Conservation (phyloP, 2,888 invertebrate species). For the Eupithecia subfuscata region DNA sequence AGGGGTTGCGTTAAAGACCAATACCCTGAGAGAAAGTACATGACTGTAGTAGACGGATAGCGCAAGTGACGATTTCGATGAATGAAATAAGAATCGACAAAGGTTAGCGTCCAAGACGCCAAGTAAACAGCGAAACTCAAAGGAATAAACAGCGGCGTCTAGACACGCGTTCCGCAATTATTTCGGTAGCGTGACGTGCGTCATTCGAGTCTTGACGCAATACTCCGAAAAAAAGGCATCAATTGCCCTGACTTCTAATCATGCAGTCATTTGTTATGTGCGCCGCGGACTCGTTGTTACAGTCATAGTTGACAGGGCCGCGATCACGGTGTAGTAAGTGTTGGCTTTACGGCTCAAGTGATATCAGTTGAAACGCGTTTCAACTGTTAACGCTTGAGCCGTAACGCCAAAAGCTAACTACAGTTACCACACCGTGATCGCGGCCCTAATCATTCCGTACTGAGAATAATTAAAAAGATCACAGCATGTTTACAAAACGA, state of each 20-base stretch:
- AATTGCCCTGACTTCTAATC: constrained; percentile 44
- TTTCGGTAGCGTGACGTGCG: constrained; percentile 68
- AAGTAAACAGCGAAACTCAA: constrained; percentile 19
- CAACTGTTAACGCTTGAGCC: too few species aligned
- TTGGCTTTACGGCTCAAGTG: too few species aligned
- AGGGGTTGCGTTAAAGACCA: background rate
- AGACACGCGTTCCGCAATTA: constrained; percentile 65
- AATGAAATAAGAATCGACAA: constrained; percentile 18
- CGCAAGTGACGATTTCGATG: background rate
- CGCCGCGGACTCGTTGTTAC: background rate
- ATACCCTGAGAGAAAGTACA: background rate
- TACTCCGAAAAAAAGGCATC: constrained; percentile 57
- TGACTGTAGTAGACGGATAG: constrained; percentile 2
- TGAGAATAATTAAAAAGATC: background rate
- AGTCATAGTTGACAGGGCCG: background rate
- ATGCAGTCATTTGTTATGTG: constrained; percentile 12
- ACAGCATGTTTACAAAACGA: background rate
- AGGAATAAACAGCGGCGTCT: constrained; percentile 47
- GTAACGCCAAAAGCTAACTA: too few species aligned
- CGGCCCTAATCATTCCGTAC: background rate
- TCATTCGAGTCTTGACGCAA: constrained; percentile 67
- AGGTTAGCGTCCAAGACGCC: constrained; percentile 2
- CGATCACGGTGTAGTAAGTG: too few species aligned
- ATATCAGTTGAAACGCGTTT: too few species aligned
- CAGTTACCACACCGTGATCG: too few species aligned